Conservation (phyloP, 2,888 invertebrate species). For the Morpho deidamia region DNA sequence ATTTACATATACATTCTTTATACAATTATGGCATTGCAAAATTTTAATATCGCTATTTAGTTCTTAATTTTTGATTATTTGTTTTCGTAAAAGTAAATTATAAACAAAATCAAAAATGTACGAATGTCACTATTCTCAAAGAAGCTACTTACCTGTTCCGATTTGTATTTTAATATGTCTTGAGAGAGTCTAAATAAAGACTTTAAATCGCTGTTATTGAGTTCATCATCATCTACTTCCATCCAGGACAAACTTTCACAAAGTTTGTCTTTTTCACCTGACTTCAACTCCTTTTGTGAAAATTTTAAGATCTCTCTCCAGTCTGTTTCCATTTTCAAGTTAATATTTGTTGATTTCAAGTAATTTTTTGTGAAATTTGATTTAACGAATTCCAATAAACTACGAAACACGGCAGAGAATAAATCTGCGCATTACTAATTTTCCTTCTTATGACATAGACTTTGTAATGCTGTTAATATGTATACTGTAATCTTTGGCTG, state of each 20-base stretch:
- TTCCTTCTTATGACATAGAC: too few species aligned
- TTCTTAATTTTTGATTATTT: too few species aligned
- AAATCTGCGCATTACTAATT: too few species aligned
- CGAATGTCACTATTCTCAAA: too few species aligned
- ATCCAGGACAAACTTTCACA: slow-evolving; percentile 80
- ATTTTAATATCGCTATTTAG: too few species aligned
- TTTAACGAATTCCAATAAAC: too few species aligned
- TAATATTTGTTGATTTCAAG: neutral
- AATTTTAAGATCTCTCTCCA: slow-evolving; percentile 78
- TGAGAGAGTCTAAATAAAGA: slow-evolving; percentile 80
- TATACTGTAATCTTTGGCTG: neutral
- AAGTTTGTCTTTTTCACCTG: slow-evolving; percentile 81
- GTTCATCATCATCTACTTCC: slow-evolving; percentile 77
- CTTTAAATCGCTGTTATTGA: slow-evolving; percentile 76
- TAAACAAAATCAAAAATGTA: too few species aligned
- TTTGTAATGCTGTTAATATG: neutral
- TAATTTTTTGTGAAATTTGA: neutral
- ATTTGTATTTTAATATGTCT: slow-evolving; percentile 83
- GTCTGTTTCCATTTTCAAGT: slow-evolving; percentile 70
- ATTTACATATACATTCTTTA: too few species aligned
- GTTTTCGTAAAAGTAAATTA: too few species aligned
- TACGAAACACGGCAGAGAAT: too few species aligned
- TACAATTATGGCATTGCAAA: too few species aligned
- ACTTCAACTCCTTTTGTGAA: slow-evolving; percentile 73
- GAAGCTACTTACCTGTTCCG: slow-evolving; percentile 77